These are phyloP conservation scores for Fregetta grallaria DNA, from an alignment of 2,113 vertebrate species.

Conservation along the genomic window DNA sequence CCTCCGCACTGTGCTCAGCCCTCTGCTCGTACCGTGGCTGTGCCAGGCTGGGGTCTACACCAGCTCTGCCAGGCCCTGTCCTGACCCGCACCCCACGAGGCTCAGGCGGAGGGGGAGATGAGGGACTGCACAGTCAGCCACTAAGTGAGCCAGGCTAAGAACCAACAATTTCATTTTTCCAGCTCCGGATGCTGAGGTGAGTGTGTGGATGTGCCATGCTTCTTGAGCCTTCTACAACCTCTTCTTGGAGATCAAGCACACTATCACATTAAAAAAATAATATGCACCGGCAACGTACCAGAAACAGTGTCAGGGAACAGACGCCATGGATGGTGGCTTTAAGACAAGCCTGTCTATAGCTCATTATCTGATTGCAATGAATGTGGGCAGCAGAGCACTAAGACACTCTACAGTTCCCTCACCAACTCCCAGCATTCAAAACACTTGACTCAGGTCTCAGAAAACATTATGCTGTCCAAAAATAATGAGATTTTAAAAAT, in stretches of 20 bases:
- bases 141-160: neutral
- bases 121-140: fast-evolving
- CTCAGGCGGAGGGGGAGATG: fast-evolving
- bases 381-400: conserved; percentile 13
- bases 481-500: conserved; percentile 69
- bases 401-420: neutral
- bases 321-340: fast-evolving
- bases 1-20: neutral
- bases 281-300: neutral
- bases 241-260: neutral
- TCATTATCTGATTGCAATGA: neutral
- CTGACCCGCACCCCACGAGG: fast-evolving
- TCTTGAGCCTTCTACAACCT: neutral
- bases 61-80: neutral
- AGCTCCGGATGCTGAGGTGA: neutral
- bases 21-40: fast-evolving
- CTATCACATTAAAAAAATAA: neutral
- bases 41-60: neutral
- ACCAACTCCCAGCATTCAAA: neutral
- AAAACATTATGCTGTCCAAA: conserved; percentile 29
- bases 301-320: neutral
- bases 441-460: conserved; percentile 13
- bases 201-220: neutral
- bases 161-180: neutral
- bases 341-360: neutral